Evolutionary conservation across 1,140 invertebrate genomes (phyloP), one percentile per base, ranked within the genome.

Genomic region (Acromyrmex echinatior): DNA sequence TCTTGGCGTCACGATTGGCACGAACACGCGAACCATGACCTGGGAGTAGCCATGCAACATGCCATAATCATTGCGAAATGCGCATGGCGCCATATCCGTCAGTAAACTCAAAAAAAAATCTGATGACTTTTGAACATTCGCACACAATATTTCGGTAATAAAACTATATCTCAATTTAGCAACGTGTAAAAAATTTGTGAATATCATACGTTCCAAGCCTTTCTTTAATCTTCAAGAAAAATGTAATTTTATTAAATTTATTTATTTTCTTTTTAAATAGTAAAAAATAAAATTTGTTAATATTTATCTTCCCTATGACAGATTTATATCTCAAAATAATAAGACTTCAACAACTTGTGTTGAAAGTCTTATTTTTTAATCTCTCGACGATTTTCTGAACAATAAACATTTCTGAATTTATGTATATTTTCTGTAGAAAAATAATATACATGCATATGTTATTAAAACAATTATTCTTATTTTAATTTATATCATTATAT

Each of bases 11-110:
- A 70, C 70, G 86, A 79, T 80, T 71, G 58, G 21, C 39, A 35
- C 53, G 73, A 77, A 66, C 90, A 90, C 82, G 86, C 90, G 82
- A 91, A 74, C 87, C 90, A 86, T 91, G 87, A 88, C 77, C 82
- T 73, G 89, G 49, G 53, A 60, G 56, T 63, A 58, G 85, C n/a
- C 77, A 45, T 39, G 58, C 60, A 58, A 79, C 31, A 58, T 56
- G 58, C 68, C 18, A 60, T 58, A 62, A 66, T 84, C 62, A 60
- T 88, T 91, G 60, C 58, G 65, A 91, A 91, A 90, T 70, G 18
- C 79, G 60, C 68, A 84, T 79, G 35, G 28, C 21, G 60, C 76
- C 78, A 60, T 28, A 84, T 87, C 62, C 74, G 56, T 87, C 25
- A 14, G 49, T 66, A 84, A 78, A 65, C 62, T 58, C 3, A 2